Conservation (phyloP, 2,113 vertebrate genomes). For the Pseudonaja textilis region DNA sequence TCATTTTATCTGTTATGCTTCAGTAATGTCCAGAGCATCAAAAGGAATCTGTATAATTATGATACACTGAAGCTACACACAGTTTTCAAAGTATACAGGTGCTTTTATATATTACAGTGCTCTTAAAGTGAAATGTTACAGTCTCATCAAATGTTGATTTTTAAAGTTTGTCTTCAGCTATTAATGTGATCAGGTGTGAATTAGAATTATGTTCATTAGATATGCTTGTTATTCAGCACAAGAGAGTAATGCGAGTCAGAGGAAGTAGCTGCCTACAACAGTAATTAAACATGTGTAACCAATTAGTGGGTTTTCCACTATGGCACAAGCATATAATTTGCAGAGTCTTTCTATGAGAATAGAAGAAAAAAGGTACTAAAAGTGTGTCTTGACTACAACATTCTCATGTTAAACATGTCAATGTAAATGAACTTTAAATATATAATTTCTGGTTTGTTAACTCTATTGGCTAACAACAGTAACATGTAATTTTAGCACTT, state of each 20-base stretch:
- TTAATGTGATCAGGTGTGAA: conserved; percentile 91
- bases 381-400: conserved; percentile 65
- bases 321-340: conserved; percentile 90
- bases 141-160: conserved; percentile 59
- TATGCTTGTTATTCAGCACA: conserved; percentile 77
- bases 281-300: conserved; percentile 98
- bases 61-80: conserved; percentile 31
- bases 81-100: neutral
- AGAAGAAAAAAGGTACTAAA: conserved; percentile 78
- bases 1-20: conserved; percentile 54
- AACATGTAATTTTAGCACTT: conserved; percentile 67
- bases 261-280: conserved; percentile 91
- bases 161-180: conserved; percentile 60
- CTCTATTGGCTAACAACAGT: conserved; percentile 60
- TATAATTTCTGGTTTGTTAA: conserved; percentile 73
- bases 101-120: neutral
- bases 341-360: conserved; percentile 78
- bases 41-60: conserved; percentile 47
- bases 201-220: conserved; percentile 79
- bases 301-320: conserved; percentile 89
- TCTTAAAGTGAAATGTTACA: conserved; percentile 42
- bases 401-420: conserved; percentile 74
- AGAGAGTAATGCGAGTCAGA: conserved; percentile 81
- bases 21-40: conserved; percentile 48
- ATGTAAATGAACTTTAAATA: conserved; percentile 74